Evolutionary conservation across 2,113 vertebrate species (phyloP), one percentile per base, ranked within the genome.

Genomic region (Gadus chalcogrammus): DNA sequence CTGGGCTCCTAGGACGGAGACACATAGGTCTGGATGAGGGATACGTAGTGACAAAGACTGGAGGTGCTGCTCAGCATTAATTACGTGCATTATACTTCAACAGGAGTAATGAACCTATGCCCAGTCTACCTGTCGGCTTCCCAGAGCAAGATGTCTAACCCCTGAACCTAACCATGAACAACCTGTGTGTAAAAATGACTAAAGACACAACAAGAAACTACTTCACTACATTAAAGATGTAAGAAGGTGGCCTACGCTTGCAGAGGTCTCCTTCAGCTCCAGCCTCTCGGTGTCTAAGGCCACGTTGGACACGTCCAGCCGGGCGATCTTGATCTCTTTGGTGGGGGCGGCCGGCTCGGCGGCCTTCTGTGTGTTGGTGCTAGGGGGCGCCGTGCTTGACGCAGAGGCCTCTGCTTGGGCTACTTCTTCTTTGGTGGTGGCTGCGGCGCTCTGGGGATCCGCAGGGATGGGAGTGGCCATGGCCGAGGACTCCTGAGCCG

Each of bases 241-340:
- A 48, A 48, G 42, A 48, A 48, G 1, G 42, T 48, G 42, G 42
- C 42, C 2, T 48, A 48, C 6, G 8, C 42, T 48, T 76, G 3
- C 67, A 20, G 81, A 59, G 82, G 83, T 92, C 82, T 85, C 91
- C 86, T 94, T 98, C 69, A 97, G 76, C 80, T 97, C 95, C 72
- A 98, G 87, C 75, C 89, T 94, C 78, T 97, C 95, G 0, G 97
- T 99, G 89, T 99, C 97, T 13, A 94, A 92, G 76, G 95, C 95
- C 80, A 99, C 95, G 71, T 91, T 99, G 65, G 97, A 95, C 87
- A 96, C 97, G 74, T 99, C 97, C 77, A 98, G 91, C 62, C 92
- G 93, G 48, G 96, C 95, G 0, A 98, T 99, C 88, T 91, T 96
- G 61, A 91, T 95, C 65, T 95, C 96, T 89, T 91, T 91, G 80